Conservation (phyloP, 2,113 vertebrate genomes). For the Gallinago media region DNA sequence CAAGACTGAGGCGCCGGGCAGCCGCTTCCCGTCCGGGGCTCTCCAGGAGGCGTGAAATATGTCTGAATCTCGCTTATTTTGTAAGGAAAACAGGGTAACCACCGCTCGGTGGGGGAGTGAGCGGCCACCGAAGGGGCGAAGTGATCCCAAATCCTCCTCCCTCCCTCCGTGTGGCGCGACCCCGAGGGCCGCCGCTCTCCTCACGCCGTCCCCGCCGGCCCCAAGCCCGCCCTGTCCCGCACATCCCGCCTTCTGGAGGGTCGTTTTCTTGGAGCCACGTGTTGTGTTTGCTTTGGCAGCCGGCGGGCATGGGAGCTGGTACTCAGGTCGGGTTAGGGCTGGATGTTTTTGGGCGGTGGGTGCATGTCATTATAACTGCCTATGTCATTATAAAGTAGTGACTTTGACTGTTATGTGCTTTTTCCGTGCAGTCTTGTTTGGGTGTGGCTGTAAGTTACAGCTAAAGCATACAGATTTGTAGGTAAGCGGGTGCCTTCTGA, state of each 20-base stretch:
- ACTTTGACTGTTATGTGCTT: background rate
- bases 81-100: fast-evolving
- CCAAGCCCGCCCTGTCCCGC: fast-evolving
- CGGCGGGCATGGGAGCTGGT: background rate
- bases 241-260: background rate
- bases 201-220: background rate
- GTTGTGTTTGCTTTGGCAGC: background rate
- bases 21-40: background rate
- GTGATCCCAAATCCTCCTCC: fast-evolving
- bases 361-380: fast-evolving
- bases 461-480: background rate
- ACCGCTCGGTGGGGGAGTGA: background rate
- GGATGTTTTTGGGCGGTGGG: background rate
- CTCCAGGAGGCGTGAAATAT: background rate
- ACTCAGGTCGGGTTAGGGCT: background rate
- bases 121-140: background rate
- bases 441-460: background rate
- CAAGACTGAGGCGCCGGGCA: background rate
- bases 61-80: background rate
- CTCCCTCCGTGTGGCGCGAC: background rate
- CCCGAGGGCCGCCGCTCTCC: background rate
- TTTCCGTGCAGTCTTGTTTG: background rate
- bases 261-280: background rate
- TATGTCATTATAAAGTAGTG: no score
- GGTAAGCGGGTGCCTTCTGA: background rate